Evolutionary conservation across 2,797 vertebrate species (phyloP), one percentile per base, ranked within the genome.

Genomic region (Xerus rutilus): DNA sequence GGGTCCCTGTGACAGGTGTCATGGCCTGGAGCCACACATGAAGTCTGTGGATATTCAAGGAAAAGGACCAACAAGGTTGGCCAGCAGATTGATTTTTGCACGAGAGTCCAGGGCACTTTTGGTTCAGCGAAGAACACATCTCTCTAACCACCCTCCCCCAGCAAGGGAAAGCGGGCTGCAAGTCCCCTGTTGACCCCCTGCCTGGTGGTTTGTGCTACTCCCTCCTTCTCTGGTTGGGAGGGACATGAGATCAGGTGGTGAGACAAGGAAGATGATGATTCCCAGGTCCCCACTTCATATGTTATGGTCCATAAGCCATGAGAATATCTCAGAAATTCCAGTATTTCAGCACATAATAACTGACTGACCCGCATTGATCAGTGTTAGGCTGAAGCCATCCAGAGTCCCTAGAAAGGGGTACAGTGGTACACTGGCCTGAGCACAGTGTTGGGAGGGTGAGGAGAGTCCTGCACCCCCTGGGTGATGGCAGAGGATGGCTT

Each of bases 311-410:
- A 39, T 86, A 91, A 94, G 82, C 83, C 52, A 45, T n/a, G 74
- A 67, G 76, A 89, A 89, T 0, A 6, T 77, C 70, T 81, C 89
- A 77, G 94, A 94, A 93, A 94, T 93, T 67, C 89, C 93, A 95
- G 45, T 23, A 39, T 91, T 91, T 88, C 78, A 70, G 79, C 91
- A 92, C 59, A n/a, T 18, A 81, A 92, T 59, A 81, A 84, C 83
- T 13, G 5, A 32, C 11, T 25, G 74, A 82, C 64, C 82, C 73
- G 21, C 67, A 10, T 35, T 21, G 1, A 25, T n/a, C 82, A 52
- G 23, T 1, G 0, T 59, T 47, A 43, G 49, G 62, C 45, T n/a
- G 88, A 82, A 86, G 85, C 0, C 1, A 57, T 59, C 39, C 83
- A 74, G 86, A 86, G 49, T 20, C 11, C 25, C 30, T 11, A 9